phyloP scores from a whole-genome alignment of 2,113 vertebrate species.

The Ellobius talpinus region DNA sequence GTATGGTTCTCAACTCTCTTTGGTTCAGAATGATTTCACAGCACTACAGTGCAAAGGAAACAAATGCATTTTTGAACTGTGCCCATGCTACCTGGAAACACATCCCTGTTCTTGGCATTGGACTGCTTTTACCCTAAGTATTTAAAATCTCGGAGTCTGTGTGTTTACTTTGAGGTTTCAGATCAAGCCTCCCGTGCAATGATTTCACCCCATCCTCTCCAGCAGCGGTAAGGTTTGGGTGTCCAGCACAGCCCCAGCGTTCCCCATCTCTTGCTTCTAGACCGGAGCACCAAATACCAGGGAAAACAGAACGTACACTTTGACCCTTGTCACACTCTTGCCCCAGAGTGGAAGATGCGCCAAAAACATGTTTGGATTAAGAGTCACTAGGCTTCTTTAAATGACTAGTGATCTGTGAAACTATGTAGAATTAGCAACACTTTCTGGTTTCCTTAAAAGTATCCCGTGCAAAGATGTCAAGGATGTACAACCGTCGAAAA shows the following conservation, averaged over 20 bases:
- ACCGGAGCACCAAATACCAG: background rate
- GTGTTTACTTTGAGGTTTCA: background rate
- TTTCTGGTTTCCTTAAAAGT: background rate
- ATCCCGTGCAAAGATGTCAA: background rate
- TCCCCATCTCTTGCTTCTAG: conserved; percentile 13
- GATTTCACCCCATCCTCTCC: background rate
- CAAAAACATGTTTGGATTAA: background rate
- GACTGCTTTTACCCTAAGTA: conserved; percentile 7
- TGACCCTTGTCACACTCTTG: background rate
- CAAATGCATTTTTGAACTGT: conserved; percentile 34
- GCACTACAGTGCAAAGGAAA: conserved; percentile 53
- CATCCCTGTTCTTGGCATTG: background rate
- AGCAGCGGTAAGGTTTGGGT: background rate
- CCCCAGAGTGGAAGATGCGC: conserved; percentile 29
- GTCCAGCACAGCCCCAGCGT: background rate
- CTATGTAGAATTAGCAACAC: background rate
- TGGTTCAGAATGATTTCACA: conserved; percentile 41
- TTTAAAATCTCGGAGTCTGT: background rate
- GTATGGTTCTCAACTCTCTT: conserved; percentile 36
- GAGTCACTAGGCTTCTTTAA: background rate
- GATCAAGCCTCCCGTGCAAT: background rate
- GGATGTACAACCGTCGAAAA: background rate
- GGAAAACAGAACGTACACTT: background rate
- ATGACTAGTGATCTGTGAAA: conserved; percentile 4
- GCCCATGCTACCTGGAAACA: conserved; percentile 23